Evolutionary conservation across 2,888 invertebrate species (phyloP).

Genomic region (Coleophora flavipennella): DNA sequence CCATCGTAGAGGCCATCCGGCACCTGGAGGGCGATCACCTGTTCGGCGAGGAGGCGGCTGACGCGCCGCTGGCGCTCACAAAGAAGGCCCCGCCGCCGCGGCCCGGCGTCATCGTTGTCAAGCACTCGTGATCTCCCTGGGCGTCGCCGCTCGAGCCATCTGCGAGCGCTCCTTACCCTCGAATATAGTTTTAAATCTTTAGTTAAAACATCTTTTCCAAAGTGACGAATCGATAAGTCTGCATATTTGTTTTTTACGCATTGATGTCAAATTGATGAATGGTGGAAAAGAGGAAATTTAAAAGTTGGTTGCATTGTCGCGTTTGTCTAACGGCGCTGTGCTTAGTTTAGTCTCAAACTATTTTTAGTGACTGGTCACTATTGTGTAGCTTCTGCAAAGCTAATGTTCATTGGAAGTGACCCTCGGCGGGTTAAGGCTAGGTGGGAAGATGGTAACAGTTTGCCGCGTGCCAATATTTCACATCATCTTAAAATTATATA

Average conservation of each 20-base stretch:
- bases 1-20: constrained; percentile 98
- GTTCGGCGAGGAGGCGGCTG: constrained; percentile 83
- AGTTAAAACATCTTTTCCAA: constrained; percentile 66
- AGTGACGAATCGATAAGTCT: constrained; percentile 69
- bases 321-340: constrained; percentile 53
- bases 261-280: constrained; percentile 42
- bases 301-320: constrained; percentile 42
- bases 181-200: constrained; percentile 64
- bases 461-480: constrained; percentile 53
- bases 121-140: constrained; percentile 81
- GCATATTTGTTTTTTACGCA: constrained; percentile 54
- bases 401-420: too few relatives aligned
- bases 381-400: too few relatives aligned
- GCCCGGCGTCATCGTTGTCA: constrained; percentile 92
- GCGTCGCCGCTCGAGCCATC: constrained; percentile 33
- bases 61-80: constrained; percentile 75
- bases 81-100: constrained; percentile 75
- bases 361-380: too few relatives aligned
- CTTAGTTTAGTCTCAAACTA: constrained; percentile 64
- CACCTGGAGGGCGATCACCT: constrained; percentile 97
- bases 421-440: constrained; percentile 52
- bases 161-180: constrained; percentile 54
- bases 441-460: constrained; percentile 33
- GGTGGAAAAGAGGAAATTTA: constrained; percentile 24
- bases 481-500: constrained; percentile 20